phyloP scores from a whole-genome alignment of 2,113 vertebrate genomes.

The Dicerorhinus sumatrensis region DNA sequence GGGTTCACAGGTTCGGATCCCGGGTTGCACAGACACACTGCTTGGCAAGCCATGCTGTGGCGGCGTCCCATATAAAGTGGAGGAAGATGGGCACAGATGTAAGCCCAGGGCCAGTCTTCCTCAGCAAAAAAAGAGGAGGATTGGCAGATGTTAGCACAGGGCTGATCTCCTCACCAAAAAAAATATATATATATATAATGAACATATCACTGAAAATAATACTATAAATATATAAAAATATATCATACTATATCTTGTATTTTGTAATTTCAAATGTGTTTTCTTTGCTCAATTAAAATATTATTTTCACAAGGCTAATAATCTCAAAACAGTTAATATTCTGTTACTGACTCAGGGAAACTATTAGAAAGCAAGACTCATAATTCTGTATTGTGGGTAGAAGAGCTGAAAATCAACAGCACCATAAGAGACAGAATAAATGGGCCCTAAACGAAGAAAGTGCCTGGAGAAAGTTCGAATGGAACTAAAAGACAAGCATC shows the following conservation, averaged over 20 bases:
- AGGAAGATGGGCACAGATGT: too few species aligned
- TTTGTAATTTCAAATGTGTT: slow-evolving; percentile 30
- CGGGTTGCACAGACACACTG: too few species aligned
- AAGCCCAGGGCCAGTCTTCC: too few species aligned
- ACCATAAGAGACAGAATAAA: background rate
- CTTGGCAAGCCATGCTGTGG: too few species aligned
- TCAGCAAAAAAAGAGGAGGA: too few species aligned
- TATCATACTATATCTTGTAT: background rate
- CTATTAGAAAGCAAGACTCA: background rate
- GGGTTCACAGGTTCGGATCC: too few species aligned
- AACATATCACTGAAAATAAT: background rate
- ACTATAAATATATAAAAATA: slow-evolving; percentile 28
- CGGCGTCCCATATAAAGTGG: too few species aligned
- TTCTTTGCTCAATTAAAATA: slow-evolving; percentile 22
- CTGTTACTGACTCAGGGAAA: background rate
- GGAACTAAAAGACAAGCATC: background rate
- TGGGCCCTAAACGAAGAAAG: background rate
- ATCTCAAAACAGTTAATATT: slow-evolving; percentile 24
- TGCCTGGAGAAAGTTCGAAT: background rate
- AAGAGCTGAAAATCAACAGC: background rate
- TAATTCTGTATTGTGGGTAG: background rate
- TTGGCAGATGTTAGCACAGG: too few species aligned
- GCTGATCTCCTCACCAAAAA: too few species aligned
- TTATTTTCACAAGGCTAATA: background rate
- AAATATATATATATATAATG: background rate